Base-by-base conservation (phyloP, 2,113 vertebrate species). In the Setophaga petechia region DNA sequence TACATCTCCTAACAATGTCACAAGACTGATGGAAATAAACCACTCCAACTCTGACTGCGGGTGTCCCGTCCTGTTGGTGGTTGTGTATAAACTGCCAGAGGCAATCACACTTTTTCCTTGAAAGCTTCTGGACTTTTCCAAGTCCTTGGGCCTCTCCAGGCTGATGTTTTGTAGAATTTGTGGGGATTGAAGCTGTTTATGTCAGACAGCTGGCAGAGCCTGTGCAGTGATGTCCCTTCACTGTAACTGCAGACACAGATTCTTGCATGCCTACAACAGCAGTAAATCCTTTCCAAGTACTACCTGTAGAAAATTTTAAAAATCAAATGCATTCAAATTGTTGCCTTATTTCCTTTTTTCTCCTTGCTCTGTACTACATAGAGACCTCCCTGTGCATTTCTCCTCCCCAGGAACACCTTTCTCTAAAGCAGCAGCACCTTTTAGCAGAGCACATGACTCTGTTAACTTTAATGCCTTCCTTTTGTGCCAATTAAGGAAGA, bases 401-500 rank as follows among this genome's bases (percentile, higher is more conserved):
- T 37, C 27, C 33, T 31, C 67, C 39, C 46, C 67, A 51, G 54
- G 1, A 59, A 55, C 58, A 61, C 69, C 58, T 52, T 88, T 7
- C n/a, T 59, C 44, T 33, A 47, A 72, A 75, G 63, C 19, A 79
- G 10, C 43, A 62, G 43, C 67, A 55, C 43, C 78, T 90, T 85
- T 87, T 21, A 89, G 35, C 49, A 83, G 73, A 79, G 63, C 74
- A 77, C 63, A 6, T 1, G 49, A 13, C 76, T 66, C 80, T 49
- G 28, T 24, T 58, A 68, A 59, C 61, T 90, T 84, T 28, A 91
- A 67, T 85, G 15, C 12, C 71, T 92, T 61, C 1, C 27, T 58
- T 84, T 76, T 41, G 78, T 47, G 57, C 76, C 81, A 93, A 88
- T 96, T 95, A 94, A 80, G 63, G 31, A 58, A 71, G 51, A 91